phyloP scores from a whole-genome alignment of 2,113 vertebrate species.

The Ardeotis arabs region DNA sequence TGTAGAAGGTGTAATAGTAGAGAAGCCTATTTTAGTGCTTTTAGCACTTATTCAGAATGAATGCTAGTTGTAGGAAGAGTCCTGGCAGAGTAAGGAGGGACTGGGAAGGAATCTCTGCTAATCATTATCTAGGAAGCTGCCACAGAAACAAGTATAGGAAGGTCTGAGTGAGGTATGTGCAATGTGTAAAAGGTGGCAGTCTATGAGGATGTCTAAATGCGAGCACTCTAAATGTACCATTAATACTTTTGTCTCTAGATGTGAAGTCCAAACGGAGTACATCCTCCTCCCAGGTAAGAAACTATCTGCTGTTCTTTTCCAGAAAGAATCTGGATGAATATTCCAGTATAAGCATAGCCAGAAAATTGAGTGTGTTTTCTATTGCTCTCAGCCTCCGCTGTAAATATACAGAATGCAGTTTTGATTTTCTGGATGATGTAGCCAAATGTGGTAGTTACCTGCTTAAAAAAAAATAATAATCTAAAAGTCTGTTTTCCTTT shows the following conservation, averaged over 20 bases:
- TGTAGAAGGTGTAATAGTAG: neutral
- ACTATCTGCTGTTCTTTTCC: neutral
- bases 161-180: neutral
- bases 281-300: constrained; percentile 69
- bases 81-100: neutral
- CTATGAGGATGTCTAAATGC: neutral
- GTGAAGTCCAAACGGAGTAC: constrained; percentile 30
- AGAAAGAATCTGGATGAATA: neutral
- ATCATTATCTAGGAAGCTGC: neutral
- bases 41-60: neutral
- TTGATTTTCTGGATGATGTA: neutral
- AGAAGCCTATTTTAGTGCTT: neutral
- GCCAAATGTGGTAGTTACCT: neutral
- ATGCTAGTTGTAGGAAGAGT: neutral
- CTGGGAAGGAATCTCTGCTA: neutral
- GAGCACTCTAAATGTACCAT: neutral
- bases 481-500: neutral
- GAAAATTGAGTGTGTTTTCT: neutral
- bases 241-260: constrained; percentile 54
- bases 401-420: neutral
- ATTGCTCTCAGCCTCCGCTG: neutral
- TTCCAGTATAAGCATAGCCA: neutral
- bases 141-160: neutral
- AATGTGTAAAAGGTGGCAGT: neutral
- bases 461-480: neutral